A percentile compares a stretch with the other conserved stretches of the same genome.
Evolutionary conservation across 2,113 vertebrate species (phyloP).

Genomic region (Takifugu bimaculatus): DNA sequence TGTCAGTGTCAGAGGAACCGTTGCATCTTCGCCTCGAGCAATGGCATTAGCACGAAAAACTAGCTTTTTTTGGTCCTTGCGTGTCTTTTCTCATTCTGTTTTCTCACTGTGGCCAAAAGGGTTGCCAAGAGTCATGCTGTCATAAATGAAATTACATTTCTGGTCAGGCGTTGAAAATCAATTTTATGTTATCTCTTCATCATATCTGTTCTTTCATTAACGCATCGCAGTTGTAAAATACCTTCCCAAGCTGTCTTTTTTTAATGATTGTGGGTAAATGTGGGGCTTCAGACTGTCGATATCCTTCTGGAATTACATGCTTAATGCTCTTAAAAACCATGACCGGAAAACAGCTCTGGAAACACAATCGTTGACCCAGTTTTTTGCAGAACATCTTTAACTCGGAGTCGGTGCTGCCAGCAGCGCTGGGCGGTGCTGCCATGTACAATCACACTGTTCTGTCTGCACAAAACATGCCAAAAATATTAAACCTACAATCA

Average conservation of each 20-base stretch:
- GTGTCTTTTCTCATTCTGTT: too few species aligned
- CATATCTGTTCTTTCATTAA: too few species aligned
- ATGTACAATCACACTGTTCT: neutral
- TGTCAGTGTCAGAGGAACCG: too few species aligned
- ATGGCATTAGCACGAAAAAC: too few species aligned
- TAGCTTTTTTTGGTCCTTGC: too few species aligned
- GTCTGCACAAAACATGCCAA: neutral
- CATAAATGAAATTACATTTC: too few species aligned
- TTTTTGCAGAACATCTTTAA: constrained; percentile 47
- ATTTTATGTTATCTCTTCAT: too few species aligned
- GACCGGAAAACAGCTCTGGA: constrained; percentile 35
- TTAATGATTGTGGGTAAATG: neutral
- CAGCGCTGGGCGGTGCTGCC: constrained; percentile 16
- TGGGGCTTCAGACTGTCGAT: constrained; percentile 1
- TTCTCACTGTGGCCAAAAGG: too few species aligned
- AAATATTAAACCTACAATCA: neutral
- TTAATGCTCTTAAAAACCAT: constrained; percentile 39
- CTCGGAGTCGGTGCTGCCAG: constrained; percentile 35
- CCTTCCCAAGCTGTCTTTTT: neutral
- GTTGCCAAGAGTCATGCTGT: too few species aligned
- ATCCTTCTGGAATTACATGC: constrained; percentile 13
- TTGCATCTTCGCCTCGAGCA: too few species aligned
- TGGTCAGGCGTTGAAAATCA: too few species aligned
- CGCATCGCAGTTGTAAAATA: neutral
- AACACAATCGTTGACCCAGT: constrained; percentile 56